A percentile compares a stretch with the other conserved stretches of the same genome.
phyloP scores from a whole-genome alignment of 2,113 vertebrate species.

The Ochotona princeps region DNA sequence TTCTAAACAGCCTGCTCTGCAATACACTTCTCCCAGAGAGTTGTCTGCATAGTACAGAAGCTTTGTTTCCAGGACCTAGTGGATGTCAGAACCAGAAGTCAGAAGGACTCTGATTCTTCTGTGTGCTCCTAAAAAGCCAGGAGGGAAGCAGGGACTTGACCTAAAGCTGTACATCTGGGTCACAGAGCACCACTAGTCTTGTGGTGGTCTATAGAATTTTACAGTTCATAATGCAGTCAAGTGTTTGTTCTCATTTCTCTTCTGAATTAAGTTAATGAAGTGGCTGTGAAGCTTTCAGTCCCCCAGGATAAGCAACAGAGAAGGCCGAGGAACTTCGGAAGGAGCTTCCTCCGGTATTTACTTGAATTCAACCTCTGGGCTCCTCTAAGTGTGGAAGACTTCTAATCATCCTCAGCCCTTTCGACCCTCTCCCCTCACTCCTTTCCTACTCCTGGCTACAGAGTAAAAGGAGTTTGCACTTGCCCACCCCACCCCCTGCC shows the following conservation, averaged over 20 bases:
- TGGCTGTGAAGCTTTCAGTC: background rate
- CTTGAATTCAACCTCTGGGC: background rate
- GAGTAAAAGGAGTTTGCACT: background rate
- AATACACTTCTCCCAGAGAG: background rate
- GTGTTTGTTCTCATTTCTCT: background rate
- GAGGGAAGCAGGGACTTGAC: background rate
- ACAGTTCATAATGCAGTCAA: background rate
- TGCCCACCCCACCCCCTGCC: too few relatives aligned
- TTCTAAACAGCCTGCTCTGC: conserved; percentile 57
- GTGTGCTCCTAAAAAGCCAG: background rate
- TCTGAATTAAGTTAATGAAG: background rate
- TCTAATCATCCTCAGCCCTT: too few relatives aligned
- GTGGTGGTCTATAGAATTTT: background rate
- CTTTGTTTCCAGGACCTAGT: background rate
- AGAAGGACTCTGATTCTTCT: background rate
- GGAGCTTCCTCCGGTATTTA: background rate
- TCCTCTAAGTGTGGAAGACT: background rate
- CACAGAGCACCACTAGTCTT: background rate
- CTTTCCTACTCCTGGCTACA: background rate
- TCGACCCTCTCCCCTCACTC: background rate
- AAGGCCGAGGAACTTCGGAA: background rate
- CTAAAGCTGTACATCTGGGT: conserved; percentile 5
- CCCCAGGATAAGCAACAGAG: background rate
- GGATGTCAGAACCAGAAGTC: background rate
- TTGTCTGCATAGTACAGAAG: background rate